A percentile compares a stretch with the other conserved stretches of the same genome.
These are phyloP conservation scores for Orbicella faveolata DNA, from an alignment of 64 coral and sea anemone genomes.

Conservation along the genomic window DNA sequence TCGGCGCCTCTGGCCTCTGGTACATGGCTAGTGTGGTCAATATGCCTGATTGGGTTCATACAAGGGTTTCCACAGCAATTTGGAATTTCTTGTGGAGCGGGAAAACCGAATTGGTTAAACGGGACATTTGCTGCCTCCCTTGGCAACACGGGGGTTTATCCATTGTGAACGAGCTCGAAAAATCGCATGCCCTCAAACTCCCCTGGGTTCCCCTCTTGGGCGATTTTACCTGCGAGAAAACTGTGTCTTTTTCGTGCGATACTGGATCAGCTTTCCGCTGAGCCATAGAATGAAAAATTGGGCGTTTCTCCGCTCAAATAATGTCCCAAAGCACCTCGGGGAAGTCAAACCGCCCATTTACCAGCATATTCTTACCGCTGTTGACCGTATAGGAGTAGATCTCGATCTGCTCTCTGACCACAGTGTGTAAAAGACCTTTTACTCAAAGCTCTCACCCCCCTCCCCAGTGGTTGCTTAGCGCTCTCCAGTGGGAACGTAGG, in stretches of 20 bases:
- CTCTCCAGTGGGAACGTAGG: background rate
- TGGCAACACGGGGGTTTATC: background rate
- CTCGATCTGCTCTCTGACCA: background rate
- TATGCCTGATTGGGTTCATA: background rate
- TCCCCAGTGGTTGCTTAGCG: background rate
- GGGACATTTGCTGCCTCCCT: background rate
- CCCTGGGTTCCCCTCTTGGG: background rate
- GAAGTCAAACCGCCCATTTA: background rate
- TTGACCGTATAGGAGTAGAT: background rate
- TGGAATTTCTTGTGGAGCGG: slow-evolving; percentile 43
- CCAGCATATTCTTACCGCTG: background rate
- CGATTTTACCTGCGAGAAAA: background rate
- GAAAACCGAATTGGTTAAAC: slow-evolving; percentile 25
- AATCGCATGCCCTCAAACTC: background rate
- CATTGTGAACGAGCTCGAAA: background rate
- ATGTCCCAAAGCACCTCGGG: background rate
- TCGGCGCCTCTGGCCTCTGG: slow-evolving; percentile 38
- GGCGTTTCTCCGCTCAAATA: background rate
- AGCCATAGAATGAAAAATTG: background rate
- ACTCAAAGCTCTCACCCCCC: background rate
- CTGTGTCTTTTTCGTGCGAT: background rate
- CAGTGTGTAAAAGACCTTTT: background rate
- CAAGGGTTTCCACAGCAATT: slow-evolving; percentile 1
- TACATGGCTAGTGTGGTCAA: slow-evolving; percentile 3
- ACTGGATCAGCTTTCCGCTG: background rate